These are phyloP conservation scores for Apamea crenata DNA, from an alignment of 2,888 invertebrate species.

Conservation along the genomic window DNA sequence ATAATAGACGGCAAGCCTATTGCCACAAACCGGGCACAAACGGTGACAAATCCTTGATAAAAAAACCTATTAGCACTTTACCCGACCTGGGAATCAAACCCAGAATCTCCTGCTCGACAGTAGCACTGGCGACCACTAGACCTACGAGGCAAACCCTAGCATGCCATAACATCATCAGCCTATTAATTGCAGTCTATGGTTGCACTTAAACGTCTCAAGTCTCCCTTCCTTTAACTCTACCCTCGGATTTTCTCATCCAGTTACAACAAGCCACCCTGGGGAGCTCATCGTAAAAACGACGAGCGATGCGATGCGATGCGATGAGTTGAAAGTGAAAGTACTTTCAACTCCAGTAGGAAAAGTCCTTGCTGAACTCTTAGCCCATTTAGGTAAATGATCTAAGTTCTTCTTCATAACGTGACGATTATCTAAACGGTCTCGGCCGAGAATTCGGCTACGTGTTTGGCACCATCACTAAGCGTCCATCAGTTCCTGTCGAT, in stretches of 20 bases:
- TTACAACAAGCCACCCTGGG: background rate
- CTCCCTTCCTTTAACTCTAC: background rate
- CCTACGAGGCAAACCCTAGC: background rate
- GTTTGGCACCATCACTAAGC: background rate
- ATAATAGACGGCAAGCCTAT: background rate
- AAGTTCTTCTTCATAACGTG: background rate
- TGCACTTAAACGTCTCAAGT: background rate
- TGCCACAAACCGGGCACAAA: background rate
- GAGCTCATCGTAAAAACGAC: no score
- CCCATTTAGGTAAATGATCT: background rate
- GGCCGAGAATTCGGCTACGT: background rate
- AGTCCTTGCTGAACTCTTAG: background rate
- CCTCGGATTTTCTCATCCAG: background rate
- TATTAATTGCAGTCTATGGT: conserved; percentile 2
- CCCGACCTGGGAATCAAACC: background rate
- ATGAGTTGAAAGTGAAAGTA: no score
- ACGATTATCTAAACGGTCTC: background rate
- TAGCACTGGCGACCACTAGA: background rate
- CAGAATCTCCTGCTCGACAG: background rate
- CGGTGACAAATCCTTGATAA: background rate
- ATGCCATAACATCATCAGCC: background rate
- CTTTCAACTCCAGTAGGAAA: background rate
- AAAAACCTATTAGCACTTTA: background rate
- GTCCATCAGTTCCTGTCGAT: background rate
- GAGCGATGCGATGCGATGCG: no score